Evolutionary conservation across 2,113 vertebrate genomes (phyloP), one percentile per base, ranked within the genome.

Genomic region (Sialia sialis): DNA sequence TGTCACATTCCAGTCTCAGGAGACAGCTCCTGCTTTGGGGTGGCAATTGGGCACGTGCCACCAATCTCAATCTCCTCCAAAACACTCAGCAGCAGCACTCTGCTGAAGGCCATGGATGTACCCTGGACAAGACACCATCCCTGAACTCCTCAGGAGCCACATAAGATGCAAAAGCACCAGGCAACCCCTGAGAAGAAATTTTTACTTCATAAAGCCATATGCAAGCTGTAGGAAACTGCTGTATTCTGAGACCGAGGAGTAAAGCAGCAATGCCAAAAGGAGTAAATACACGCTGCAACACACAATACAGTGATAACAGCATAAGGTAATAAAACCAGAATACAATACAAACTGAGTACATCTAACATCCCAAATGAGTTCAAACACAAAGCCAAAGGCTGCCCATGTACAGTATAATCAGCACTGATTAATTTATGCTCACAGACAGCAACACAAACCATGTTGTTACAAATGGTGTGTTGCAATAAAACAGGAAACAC

Each of bases 401-500:
- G 51, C 58, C 67, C 49, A 20, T 72, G 91, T 87, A 56, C 66
- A 43, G 46, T 26, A 54, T 14, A 86, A 85, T 46, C 73, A 66
- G 29, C 76, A 55, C 69, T 60, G 83, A 96, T 90, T 83, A 51
- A 96, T 89, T 90, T 20, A 85, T 9, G 69, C 66, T 49, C 84
- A 76, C 34, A 18, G 16, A 84, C 49, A 80, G 82, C 9, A 1
- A 78, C 66, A 80, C 56, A 77, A 89, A 92, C 79, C 9, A 5
- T 3, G 44, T 27, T 67, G n/a, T 59, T 92, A 95, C 54, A 95
- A 92, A 92, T 16, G 11, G 44, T 39, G 17, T 23, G 44, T 54
- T 87, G 83, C n/a, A 46, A 87, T 87, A 56, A 87, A 94, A 77
- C 59, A 92, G 88, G 85, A 96, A 93, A 91, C 81, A 87, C 54